Evolutionary conservation across 2,113 vertebrate species (phyloP).

Genomic region (Erinaceus europaeus): DNA sequence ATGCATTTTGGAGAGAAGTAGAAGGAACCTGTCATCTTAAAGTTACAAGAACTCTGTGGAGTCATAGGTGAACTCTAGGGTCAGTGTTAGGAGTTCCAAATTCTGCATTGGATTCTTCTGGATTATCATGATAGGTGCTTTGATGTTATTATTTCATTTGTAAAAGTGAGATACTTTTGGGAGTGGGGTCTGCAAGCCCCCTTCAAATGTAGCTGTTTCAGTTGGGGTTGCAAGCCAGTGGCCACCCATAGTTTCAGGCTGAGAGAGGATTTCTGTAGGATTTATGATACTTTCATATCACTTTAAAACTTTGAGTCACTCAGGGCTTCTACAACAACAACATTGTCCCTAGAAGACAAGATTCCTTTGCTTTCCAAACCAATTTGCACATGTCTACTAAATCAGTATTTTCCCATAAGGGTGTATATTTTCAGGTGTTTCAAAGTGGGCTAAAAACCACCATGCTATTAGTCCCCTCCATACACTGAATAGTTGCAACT

Average conservation of each 20-base stretch:
- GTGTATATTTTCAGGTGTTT: background rate
- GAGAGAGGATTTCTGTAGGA: background rate
- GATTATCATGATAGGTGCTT: background rate
- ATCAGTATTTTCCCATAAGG: constrained; percentile 17
- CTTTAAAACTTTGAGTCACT: no score
- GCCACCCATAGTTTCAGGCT: background rate
- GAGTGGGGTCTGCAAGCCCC: background rate
- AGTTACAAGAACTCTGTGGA: background rate
- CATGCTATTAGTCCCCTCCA: background rate
- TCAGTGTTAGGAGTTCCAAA: background rate
- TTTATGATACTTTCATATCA: background rate
- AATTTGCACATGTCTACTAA: background rate
- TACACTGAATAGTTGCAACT: background rate
- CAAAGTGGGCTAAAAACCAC: background rate
- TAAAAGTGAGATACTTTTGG: background rate
- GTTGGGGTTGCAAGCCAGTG: background rate
- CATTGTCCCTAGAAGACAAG: background rate
- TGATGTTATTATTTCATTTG: background rate
- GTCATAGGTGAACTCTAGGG: background rate
- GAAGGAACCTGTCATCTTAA: background rate
- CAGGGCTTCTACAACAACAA: background rate
- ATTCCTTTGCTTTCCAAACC: constrained; percentile 8
- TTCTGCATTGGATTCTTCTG: background rate
- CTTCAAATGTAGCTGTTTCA: no score
- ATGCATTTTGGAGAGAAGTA: background rate